phyloP scores from a whole-genome alignment of 2,797 vertebrate genomes.

The Cottoperca gobio region DNA sequence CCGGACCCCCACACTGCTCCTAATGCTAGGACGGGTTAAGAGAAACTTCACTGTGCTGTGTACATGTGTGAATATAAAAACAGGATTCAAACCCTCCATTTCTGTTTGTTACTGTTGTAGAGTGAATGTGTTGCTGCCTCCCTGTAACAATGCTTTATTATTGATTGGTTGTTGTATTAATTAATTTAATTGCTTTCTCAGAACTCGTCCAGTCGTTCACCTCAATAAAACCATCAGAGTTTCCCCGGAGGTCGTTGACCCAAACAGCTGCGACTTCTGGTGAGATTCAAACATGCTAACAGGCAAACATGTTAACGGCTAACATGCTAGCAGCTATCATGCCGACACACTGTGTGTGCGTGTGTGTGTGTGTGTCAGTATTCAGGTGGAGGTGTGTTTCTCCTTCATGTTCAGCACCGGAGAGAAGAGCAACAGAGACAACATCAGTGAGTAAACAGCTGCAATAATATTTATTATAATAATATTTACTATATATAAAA shows the following conservation, averaged over 20 bases:
- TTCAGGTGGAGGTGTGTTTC: conserved; percentile 90
- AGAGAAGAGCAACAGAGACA: conserved; percentile 77
- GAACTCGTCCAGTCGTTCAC: conserved; percentile 91
- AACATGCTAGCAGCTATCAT: not conserved
- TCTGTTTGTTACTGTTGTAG: too few species aligned
- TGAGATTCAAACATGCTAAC: conserved; percentile 45
- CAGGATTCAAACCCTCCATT: too few species aligned
- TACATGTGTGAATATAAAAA: too few species aligned
- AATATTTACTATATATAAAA: too few species aligned
- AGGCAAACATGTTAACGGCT: not conserved
- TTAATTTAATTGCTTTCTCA: conserved; percentile 56
- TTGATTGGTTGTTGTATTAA: not conserved
- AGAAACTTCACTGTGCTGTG: too few species aligned
- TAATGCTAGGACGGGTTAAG: too few species aligned
- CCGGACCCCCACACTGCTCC: too few species aligned
- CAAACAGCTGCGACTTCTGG: conserved; percentile 81
- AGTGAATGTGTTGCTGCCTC: too few species aligned
- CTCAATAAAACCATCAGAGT: conserved; percentile 85
- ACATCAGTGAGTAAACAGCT: conserved; percentile 88
- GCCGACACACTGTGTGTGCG: conserved; percentile 18
- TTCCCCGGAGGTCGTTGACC: conserved; percentile 85
- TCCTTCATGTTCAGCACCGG: conserved; percentile 88
- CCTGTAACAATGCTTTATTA: too few species aligned
- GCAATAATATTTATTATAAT: too few species aligned
- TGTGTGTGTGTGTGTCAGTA: conserved; percentile 76